Base-by-base conservation (phyloP, 1,140 invertebrate genomes). In the Babylonia areolata region DNA sequence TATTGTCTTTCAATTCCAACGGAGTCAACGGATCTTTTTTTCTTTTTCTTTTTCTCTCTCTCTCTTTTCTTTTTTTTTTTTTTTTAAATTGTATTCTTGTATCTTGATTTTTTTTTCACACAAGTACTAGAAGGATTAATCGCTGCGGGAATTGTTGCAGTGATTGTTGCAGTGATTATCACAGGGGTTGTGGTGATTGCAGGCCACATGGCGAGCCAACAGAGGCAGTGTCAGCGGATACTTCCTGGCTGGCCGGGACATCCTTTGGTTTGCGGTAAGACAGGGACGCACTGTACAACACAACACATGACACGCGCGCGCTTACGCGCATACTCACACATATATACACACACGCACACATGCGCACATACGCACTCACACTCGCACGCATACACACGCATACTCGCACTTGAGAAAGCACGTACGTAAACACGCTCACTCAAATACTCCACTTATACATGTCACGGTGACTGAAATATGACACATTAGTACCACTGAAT, bases 221-320 rank as follows among this genome's bases (percentile, higher is more conserved):
- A 75, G 92, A 73, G 90, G 91, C 3, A 93, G 89, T 69, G 88
- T 92, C 35, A 90, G 87, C 35, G 92, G 95, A 9, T 96, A 96
- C 87, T 96, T 96, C 90, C 90, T 96, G 69, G 96, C 96, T 20
- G 95, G 94, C 75, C 95, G 95, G 94, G 91, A 91, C 79, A 95
- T 95, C 92, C 87, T 90, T 9, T 95, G 94, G 93, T 90, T 94
- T 85, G 91, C 93, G 33, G 94, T 95, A 88, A 92, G 91, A 85
- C 12, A 80, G 15, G 37, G 2, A 80, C 31, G 46, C 17, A 80
- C 1, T 28, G 5, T 15, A 40, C 15, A 5, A 35, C 23, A 80
- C 31, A n/a, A 23, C 58, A n/a, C 58, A 64, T 12, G 37, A 40
- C 75, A 9, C 75, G 23, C 75, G 15, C 75, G 23, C 75, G 15